These are phyloP conservation scores for Cheilosia impressa DNA, from an alignment of 2,888 invertebrate species.

Conservation along the genomic window DNA sequence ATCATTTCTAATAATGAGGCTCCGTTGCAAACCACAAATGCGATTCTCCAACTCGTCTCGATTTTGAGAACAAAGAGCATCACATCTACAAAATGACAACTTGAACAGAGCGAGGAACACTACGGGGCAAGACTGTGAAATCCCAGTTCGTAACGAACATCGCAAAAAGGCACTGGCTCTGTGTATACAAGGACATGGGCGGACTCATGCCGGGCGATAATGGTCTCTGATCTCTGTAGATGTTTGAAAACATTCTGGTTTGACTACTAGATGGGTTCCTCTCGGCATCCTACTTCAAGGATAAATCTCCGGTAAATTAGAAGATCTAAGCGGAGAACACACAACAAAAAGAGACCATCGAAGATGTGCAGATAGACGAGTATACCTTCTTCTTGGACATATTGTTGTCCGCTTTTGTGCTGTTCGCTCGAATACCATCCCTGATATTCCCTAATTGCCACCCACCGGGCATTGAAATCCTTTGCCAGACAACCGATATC, in stretches of 20 bases:
- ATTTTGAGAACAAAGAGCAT: conserved; percentile 17
- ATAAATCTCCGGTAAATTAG: conserved; percentile 60
- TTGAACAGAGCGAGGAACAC: conserved; percentile 18
- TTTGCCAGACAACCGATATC: conserved; percentile 32
- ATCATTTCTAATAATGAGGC: conserved; percentile 42
- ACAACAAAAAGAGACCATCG: neutral
- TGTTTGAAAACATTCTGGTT: conserved; percentile 74
- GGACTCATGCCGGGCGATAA: conserved; percentile 68
- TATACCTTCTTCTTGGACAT: conserved; percentile 7
- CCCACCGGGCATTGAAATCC: conserved; percentile 64
- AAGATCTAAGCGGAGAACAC: conserved; percentile 11
- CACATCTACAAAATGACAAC: conserved; percentile 20
- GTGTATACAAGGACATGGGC: conserved; percentile 48
- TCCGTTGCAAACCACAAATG: conserved; percentile 55
- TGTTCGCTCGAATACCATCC: conserved; percentile 55
- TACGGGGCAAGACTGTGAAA: conserved; percentile 11
- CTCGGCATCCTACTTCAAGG: conserved; percentile 64
- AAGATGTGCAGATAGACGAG: neutral
- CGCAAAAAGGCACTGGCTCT: conserved; percentile 14
- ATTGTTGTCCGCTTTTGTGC: conserved; percentile 29
- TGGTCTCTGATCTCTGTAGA: conserved; percentile 68
- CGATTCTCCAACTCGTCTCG: neutral
- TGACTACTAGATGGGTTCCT: conserved; percentile 70
- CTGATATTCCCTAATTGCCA: conserved; percentile 72
- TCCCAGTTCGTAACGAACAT: neutral